phyloP scores from a whole-genome alignment of 2,888 invertebrate genomes.

The Oligia fasciuncula region DNA sequence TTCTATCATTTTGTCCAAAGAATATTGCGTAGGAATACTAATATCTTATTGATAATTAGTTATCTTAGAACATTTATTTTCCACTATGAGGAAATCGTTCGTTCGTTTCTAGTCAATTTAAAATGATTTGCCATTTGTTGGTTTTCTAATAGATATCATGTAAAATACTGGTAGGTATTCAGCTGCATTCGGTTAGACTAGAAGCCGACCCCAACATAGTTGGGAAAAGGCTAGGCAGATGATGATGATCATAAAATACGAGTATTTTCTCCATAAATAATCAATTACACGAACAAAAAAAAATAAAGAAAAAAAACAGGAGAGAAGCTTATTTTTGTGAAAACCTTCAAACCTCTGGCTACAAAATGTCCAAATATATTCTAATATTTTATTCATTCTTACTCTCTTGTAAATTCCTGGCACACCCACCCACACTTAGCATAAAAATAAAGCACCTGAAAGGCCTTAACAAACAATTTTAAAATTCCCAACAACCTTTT shows the following conservation, averaged over 20 bases:
- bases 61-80: conserved; percentile 7
- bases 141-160: neutral
- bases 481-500: conserved; percentile 22
- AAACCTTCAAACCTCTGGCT: neutral
- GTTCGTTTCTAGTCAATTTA: neutral
- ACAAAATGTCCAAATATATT: conserved; percentile 12
- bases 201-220: too few relatives aligned
- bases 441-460: conserved; percentile 39
- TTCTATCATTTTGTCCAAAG: neutral
- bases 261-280: neutral
- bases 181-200: too few relatives aligned
- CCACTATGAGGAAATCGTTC: neutral
- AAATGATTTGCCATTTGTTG: conserved; percentile 1
- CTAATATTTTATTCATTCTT: conserved; percentile 8
- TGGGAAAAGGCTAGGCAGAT: too few relatives aligned
- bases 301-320: neutral
- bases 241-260: too few relatives aligned
- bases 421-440: conserved; percentile 7
- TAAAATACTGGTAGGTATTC: too few relatives aligned
- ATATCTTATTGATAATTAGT: conserved; percentile 11
- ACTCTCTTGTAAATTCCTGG: conserved; percentile 11
- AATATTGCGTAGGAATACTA: neutral
- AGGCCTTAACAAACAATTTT: conserved; percentile 16
- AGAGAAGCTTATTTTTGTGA: neutral
- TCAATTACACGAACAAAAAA: too few relatives aligned